These are phyloP conservation scores for Hirundo rustica DNA, from an alignment of 2,797 vertebrate genomes.

Conservation along the genomic window DNA sequence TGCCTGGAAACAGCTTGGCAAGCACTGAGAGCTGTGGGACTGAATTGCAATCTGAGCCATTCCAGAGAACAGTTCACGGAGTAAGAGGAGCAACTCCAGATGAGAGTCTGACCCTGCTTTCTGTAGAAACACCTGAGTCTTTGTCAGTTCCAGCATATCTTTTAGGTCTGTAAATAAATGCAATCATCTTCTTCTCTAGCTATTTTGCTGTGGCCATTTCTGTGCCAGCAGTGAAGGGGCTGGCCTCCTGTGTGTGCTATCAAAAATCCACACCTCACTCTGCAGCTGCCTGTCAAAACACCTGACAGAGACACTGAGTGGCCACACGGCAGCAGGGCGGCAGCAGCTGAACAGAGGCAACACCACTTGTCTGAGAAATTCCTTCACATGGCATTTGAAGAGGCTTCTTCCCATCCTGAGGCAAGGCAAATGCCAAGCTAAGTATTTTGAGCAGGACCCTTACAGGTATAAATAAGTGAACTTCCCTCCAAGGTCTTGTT, in stretches of 20 bases:
- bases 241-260: neutral
- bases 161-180: neutral
- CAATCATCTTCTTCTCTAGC: neutral
- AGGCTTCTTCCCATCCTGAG: neutral
- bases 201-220: neutral
- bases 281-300: neutral
- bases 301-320: neutral
- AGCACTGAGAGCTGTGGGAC: neutral
- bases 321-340: neutral
- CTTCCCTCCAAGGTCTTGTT: neutral
- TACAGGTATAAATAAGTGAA: neutral
- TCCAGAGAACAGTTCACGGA: neutral
- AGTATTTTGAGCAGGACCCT: neutral
- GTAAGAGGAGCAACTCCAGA: neutral
- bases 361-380: neutral
- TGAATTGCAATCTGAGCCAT: rapidly evolving
- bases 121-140: neutral
- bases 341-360: slow-evolving; percentile 9
- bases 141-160: neutral
- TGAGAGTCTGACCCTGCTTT: neutral
- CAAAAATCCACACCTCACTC: neutral
- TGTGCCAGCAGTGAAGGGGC: neutral
- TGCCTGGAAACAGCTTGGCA: neutral
- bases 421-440: neutral
- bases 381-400: neutral